phyloP scores from a whole-genome alignment of 2,797 vertebrate genomes.

The Gymnothorax reevesii region DNA sequence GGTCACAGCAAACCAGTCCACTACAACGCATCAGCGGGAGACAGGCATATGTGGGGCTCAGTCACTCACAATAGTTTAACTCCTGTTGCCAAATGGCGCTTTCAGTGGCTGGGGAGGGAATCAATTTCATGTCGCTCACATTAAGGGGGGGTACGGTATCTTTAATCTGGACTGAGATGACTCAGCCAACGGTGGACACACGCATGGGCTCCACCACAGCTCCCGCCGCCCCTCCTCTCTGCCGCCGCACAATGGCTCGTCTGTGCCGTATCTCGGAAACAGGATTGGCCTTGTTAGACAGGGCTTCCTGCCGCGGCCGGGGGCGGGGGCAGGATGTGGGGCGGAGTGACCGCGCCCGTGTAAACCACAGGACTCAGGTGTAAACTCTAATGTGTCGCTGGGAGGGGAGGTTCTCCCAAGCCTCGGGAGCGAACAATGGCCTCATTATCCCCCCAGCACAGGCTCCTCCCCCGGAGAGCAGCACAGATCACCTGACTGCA shows the following conservation, averaged over 20 bases:
- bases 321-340: not conserved
- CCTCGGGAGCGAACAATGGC: not conserved
- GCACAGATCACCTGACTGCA: not conserved
- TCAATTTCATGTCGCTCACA: not conserved
- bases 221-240: not conserved
- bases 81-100: not conserved
- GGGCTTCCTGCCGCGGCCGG: not conserved
- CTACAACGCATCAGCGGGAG: not conserved
- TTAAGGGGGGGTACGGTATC: not conserved
- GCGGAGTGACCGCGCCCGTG: not conserved
- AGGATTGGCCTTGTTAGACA: slow-evolving; percentile 9
- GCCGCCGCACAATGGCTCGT: not conserved
- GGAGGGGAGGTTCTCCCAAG: not conserved
- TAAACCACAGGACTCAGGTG: slow-evolving; percentile 3
- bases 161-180: slow-evolving; percentile 12
- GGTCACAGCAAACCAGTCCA: not conserved
- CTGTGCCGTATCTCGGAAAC: not conserved
- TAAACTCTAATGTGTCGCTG: slow-evolving; percentile 3
- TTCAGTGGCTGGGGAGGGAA: not conserved
- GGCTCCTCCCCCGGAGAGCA: not conserved
- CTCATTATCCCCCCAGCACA: not conserved
- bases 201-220: not conserved
- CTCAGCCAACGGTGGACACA: not conserved
- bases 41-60: not conserved
- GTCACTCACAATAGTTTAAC: not conserved